A percentile compares a stretch with the other conserved stretches of the same genome.
phyloP scores from a whole-genome alignment of 2,113 vertebrate genomes.

The Salvelinus namaycush region DNA sequence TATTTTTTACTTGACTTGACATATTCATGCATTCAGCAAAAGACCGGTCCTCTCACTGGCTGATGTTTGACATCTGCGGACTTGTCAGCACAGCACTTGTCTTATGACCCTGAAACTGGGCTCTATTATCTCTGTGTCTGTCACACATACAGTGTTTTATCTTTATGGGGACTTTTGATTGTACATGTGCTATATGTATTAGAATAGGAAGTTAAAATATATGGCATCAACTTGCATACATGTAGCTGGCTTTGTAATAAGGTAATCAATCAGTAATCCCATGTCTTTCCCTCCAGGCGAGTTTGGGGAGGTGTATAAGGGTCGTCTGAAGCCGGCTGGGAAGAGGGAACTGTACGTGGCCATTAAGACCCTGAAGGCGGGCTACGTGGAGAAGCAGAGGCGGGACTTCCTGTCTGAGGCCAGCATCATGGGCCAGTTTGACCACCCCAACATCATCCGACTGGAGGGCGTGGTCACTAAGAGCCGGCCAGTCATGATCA shows the following conservation, averaged over 20 bases:
- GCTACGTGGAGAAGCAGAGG: constrained; percentile 91
- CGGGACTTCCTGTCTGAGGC: constrained; percentile 93
- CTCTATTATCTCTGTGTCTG: background rate
- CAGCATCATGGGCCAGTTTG: constrained; percentile 95
- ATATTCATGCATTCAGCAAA: constrained; percentile 42
- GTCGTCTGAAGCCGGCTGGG: constrained; percentile 86
- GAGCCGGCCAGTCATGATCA: constrained; percentile 93
- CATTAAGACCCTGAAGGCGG: constrained; percentile 91
- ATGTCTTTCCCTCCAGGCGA: constrained; percentile 74
- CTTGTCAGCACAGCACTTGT: background rate
- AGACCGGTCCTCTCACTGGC: background rate
- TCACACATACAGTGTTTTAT: too few relatives aligned
- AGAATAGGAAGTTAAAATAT: too few relatives aligned
- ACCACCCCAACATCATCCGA: constrained; percentile 92
- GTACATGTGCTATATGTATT: too few relatives aligned
- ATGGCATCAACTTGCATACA: too few relatives aligned
- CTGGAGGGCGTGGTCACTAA: constrained; percentile 74
- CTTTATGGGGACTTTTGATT: too few relatives aligned
- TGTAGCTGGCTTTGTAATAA: background rate
- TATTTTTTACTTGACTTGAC: constrained; percentile 57
- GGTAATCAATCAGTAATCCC: background rate
- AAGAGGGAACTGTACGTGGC: constrained; percentile 92
- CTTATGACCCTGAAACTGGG: background rate
- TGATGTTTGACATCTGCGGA: background rate
- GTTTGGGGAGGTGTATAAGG: constrained; percentile 94